Base-by-base conservation (phyloP, 2,113 vertebrate species). In the Nycticorax nycticorax region DNA sequence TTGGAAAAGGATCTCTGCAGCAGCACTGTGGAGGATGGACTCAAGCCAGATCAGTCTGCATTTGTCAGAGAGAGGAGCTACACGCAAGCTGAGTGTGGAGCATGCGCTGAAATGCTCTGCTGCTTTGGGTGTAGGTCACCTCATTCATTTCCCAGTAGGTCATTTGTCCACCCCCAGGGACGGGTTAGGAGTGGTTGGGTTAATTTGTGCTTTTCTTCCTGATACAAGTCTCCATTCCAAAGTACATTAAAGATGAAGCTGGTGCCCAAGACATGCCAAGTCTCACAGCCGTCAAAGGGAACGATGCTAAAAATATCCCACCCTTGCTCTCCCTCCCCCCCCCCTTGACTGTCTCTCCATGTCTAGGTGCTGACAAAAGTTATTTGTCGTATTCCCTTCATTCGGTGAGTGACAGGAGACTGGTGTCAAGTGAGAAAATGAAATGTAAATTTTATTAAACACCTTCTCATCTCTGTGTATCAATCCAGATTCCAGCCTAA, bases 381-480 rank as follows among this genome's bases (percentile, higher is more conserved):
- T 98, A 98, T 98, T 98, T 98, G 97, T 97, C 67, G 84, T 95
- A 91, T 97, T 95, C 96, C 97, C 96, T 97, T 98, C 96, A 97
- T 94, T 95, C 88, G 59, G 73, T 98, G 98, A 98, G 98, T 98
- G 98, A 98, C 98, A 98, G 98, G 97, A 98, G 98, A 98, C 98
- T 97, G 97, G 98, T 98, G 98, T 98, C 98, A 98, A 98, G 98
- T 98, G 98, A 98, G 98, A 98, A 98, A 98, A 99, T 98, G 98
- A 98, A 98, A 98, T 98, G 98, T 98, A 98, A 98, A 99, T 98
- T 98, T 98, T 98, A 99, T 98, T 98, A 98, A 98, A 98, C 98
- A 98, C 97, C 98, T 97, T 98, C 98, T 98, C 98, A 98, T 98
- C 98, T 97, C 98, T 97, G 97, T 89, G 97, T 98, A 99, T 98